These are phyloP conservation scores for Manacus vitellinus DNA, from an alignment of 2,113 vertebrate genomes.

Conservation along the genomic window DNA sequence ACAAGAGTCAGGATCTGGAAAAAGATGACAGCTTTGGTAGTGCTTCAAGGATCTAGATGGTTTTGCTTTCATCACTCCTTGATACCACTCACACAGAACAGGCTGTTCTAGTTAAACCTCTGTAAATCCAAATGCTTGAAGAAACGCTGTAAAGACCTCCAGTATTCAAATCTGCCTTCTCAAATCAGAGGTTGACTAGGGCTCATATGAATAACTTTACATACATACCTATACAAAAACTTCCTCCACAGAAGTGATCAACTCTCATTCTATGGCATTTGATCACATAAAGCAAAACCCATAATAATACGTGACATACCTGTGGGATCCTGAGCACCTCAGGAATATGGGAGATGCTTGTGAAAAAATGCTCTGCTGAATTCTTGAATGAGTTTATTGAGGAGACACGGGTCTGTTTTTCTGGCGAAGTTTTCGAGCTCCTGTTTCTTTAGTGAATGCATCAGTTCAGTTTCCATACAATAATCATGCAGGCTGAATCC, in stretches of 20 bases:
- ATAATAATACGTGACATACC: background rate
- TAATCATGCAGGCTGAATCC: background rate
- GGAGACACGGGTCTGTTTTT: background rate
- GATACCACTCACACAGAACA: background rate
- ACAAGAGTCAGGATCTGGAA: background rate
- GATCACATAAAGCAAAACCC: background rate
- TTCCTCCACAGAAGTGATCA: background rate
- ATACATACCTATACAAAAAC: background rate
- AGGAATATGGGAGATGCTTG: background rate
- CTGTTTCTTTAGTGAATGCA: background rate
- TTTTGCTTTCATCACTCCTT: background rate
- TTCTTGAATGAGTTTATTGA: background rate
- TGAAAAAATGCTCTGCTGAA: background rate
- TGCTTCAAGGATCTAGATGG: background rate
- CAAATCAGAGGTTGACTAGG: background rate
- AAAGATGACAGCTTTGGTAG: background rate
- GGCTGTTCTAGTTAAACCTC: background rate
- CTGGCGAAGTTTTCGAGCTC: constrained; percentile 14
- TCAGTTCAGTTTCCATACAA: background rate
- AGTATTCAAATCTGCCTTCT: background rate
- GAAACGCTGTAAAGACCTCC: background rate
- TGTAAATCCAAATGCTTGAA: background rate
- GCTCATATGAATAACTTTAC: background rate
- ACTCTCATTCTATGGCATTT: background rate
- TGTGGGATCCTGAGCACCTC: constrained; percentile 13